phyloP scores from a whole-genome alignment of 2,888 invertebrate genomes.

The Boloria euphrosyne region DNA sequence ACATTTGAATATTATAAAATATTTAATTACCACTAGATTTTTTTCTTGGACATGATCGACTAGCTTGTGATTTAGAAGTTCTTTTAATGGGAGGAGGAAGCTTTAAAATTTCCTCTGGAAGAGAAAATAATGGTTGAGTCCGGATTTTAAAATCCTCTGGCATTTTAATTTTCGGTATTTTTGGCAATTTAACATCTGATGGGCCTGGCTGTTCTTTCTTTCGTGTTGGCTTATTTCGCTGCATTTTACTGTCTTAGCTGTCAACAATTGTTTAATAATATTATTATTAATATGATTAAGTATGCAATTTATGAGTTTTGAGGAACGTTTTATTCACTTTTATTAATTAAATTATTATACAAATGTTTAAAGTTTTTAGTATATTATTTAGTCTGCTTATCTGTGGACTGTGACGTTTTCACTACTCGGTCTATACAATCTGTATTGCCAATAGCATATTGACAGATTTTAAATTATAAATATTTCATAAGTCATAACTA shows the following conservation, averaged over 20 bases:
- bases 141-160: slow-evolving; percentile 82
- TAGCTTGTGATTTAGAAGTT: slow-evolving; percentile 59
- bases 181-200: slow-evolving; percentile 78
- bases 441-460: no score
- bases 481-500: no score
- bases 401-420: no score
- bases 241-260: slow-evolving; percentile 40
- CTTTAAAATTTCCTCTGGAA: slow-evolving; percentile 84
- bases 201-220: slow-evolving; percentile 69
- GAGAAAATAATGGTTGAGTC: slow-evolving; percentile 82
- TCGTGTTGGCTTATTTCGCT: slow-evolving; percentile 62
- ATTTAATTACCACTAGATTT: slow-evolving; percentile 63
- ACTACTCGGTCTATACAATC: no score
- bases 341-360: no score
- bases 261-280: not conserved
- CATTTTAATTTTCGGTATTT: slow-evolving; percentile 77
- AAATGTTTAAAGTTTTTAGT: no score
- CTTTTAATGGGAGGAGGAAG: slow-evolving; percentile 67
- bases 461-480: no score
- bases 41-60: slow-evolving; percentile 53
- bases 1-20: not conserved
- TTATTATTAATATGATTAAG: not conserved
- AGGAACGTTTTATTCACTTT: no score
- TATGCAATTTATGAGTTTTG: no score
- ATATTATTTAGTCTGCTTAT: no score